These are phyloP conservation scores for Oreochromis grahami DNA, from an alignment of 2,797 vertebrate genomes.

Conservation along the genomic window DNA sequence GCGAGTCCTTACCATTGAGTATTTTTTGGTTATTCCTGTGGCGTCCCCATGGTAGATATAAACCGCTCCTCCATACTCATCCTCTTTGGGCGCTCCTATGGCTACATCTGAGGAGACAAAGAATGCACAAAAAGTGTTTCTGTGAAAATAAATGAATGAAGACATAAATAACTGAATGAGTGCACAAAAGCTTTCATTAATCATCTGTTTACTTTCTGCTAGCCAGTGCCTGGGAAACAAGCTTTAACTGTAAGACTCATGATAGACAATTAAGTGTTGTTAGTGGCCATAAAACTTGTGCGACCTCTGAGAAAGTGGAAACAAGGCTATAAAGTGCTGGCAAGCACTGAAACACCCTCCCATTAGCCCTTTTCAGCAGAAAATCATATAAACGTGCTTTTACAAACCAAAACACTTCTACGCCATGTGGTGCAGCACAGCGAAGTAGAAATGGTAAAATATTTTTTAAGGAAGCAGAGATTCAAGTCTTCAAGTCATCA, in stretches of 20 bases:
- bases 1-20: conserved; percentile 86
- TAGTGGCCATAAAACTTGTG: conserved; percentile 59
- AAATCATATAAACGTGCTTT: conserved; percentile 43
- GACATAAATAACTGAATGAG: neutral
- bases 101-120: conserved; percentile 84
- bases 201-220: conserved; percentile 37
- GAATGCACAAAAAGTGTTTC: neutral
- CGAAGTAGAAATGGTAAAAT: conserved; percentile 7
- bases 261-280: conserved; percentile 72
- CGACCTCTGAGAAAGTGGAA: conserved; percentile 69
- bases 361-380: conserved; percentile 42
- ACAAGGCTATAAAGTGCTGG: conserved; percentile 64
- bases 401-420: conserved; percentile 48
- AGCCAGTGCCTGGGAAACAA: conserved; percentile 45
- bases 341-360: conserved; percentile 45
- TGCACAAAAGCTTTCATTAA: conserved; percentile 38
- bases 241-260: conserved; percentile 56
- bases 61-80: conserved; percentile 88
- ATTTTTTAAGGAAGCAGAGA: neutral
- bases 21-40: conserved; percentile 82
- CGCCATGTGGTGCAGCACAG: neutral
- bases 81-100: conserved; percentile 92
- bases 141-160: neutral
- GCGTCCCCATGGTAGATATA: conserved; percentile 94
- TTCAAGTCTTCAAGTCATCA: neutral